phyloP scores from a whole-genome alignment of 2,113 vertebrate species.

The Malurus elegans region DNA sequence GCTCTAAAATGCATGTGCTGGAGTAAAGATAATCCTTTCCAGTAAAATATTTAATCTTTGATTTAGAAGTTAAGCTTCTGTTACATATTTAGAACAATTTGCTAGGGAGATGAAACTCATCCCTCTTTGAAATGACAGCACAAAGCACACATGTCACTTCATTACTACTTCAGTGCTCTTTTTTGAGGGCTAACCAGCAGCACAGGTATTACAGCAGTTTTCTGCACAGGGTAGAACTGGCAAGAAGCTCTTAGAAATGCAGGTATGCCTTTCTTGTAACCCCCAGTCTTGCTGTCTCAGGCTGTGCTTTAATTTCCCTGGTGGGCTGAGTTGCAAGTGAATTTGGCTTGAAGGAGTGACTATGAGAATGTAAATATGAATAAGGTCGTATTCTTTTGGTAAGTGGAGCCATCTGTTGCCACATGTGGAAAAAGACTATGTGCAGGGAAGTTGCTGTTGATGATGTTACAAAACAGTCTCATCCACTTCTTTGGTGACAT shows the following conservation, averaged over 20 bases:
- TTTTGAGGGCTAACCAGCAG: neutral
- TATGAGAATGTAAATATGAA: slow-evolving; percentile 41
- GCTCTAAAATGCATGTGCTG: neutral
- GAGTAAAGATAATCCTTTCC: neutral
- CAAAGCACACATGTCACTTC: neutral
- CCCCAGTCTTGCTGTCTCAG: slow-evolving; percentile 11
- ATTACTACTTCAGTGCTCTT: neutral
- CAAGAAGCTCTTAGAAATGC: neutral
- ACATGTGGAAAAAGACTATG: slow-evolving; percentile 4
- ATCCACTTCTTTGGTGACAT: neutral
- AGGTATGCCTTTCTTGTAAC: slow-evolving; percentile 9
- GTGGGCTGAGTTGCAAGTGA: slow-evolving; percentile 28
- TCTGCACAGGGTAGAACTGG: neutral
- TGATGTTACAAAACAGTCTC: neutral
- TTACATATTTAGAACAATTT: neutral
- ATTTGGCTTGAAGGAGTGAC: slow-evolving; percentile 20
- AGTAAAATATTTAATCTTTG: neutral
- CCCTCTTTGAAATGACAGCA: neutral
- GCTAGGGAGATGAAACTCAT: neutral
- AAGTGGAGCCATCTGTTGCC: slow-evolving; percentile 55
- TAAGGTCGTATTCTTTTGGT: neutral
- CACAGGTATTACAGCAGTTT: neutral
- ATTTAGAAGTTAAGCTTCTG: neutral
- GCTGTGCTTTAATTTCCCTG: slow-evolving; percentile 29
- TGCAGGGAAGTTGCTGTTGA: neutral